These are phyloP conservation scores for Zoanthus sansibaricus DNA, from an alignment of 92 coral and sea anemone species.

Conservation along the genomic window DNA sequence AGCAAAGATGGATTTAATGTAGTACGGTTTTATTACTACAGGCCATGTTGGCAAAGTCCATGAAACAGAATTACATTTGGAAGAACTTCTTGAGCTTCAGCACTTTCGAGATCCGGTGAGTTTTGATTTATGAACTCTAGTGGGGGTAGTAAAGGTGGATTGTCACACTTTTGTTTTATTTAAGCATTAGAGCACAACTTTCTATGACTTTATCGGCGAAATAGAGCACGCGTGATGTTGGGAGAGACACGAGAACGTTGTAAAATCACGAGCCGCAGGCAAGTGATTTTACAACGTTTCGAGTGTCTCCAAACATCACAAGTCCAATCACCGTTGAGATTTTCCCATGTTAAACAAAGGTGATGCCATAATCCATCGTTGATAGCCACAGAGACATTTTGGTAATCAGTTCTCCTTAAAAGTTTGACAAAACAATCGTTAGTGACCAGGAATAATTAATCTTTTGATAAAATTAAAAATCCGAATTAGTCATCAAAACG, in stretches of 20 bases:
- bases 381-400: constrained; percentile 32
- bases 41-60: constrained; percentile 69
- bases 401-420: constrained; percentile 39
- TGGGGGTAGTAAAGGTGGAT: neutral
- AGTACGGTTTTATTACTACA: neutral
- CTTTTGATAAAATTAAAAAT: neutral
- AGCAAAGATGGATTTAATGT: neutral
- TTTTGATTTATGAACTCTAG: neutral
- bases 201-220: no score
- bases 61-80: constrained; percentile 86
- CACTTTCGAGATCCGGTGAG: constrained; percentile 93
- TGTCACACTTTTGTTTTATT: neutral
- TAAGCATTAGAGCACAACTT: no score
- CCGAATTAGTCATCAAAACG: no score
- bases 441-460: neutral
- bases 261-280: no score
- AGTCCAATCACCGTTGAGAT: neutral
- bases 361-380: constrained; percentile 45
- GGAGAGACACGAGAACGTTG: no score
- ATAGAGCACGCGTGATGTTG: no score
- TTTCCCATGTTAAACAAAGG: constrained; percentile 41
- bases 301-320: no score
- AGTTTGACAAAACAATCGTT: neutral
- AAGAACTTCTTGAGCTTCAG: constrained; percentile 91
- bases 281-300: no score